phyloP scores from a whole-genome alignment of 2,888 invertebrate genomes.

The Sceliomorpha sp. region DNA sequence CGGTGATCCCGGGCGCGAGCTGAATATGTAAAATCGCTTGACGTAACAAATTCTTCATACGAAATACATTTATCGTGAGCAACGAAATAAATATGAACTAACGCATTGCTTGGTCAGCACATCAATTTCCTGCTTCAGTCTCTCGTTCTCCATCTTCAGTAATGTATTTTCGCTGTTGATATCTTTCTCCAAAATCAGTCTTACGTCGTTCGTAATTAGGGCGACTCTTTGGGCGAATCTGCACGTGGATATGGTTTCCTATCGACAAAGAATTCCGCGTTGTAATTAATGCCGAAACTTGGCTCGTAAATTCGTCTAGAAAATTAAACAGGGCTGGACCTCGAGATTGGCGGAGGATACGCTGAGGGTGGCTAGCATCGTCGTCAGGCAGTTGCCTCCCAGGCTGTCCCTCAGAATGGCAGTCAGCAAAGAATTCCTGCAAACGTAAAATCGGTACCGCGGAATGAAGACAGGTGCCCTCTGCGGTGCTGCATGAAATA shows the following conservation, averaged over 20 bases:
- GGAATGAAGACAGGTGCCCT: conserved; percentile 20
- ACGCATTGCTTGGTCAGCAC: conserved; percentile 60
- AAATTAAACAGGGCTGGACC: too few species aligned
- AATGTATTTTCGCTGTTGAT: conserved; percentile 79
- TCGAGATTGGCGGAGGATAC: conserved; percentile 70
- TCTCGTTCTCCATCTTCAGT: conserved; percentile 78
- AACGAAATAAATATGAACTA: conserved; percentile 12
- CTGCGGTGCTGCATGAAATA: conserved; percentile 21
- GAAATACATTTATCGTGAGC: not conserved
- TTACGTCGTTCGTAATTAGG: conserved; percentile 80
- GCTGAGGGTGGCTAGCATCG: conserved; percentile 82
- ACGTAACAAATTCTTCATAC: conserved; percentile 10
- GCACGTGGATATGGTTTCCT: conserved; percentile 83
- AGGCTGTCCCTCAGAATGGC: conserved; percentile 82
- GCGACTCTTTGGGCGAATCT: conserved; percentile 82
- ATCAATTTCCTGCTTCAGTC: conserved; percentile 73
- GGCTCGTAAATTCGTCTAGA: too few species aligned
- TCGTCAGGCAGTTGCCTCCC: conserved; percentile 82
- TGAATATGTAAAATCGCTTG: conserved; percentile 18
- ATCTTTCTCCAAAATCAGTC: conserved; percentile 78
- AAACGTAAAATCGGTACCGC: conserved; percentile 64
- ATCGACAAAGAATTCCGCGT: conserved; percentile 52
- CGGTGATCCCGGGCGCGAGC: conserved; percentile 21
- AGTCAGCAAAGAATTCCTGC: conserved; percentile 82
- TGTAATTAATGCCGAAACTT: conserved; percentile 29